Percentiles rank a stretch among this genome's conserved stretches.
Conservation (phyloP, 1,140 invertebrate genomes). For the Euura lappo region DNA sequence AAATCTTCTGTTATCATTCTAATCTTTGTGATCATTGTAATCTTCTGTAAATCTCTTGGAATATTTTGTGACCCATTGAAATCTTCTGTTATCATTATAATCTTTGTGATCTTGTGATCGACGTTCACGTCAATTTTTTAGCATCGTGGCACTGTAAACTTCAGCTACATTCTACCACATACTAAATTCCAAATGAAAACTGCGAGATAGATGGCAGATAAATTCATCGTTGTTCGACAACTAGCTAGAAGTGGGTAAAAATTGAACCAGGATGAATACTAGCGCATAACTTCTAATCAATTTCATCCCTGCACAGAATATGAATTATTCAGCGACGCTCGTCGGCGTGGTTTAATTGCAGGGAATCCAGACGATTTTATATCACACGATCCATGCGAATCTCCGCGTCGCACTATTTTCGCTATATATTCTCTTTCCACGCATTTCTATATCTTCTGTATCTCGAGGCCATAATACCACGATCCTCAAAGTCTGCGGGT, state of each 20-base stretch:
- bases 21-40: no score
- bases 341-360: neutral
- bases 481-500: neutral
- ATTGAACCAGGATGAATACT: neutral
- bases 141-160: no score
- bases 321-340: slow-evolving; percentile 3
- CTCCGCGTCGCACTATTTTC: neutral
- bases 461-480: neutral
- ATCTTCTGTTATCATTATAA: no score
- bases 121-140: no score
- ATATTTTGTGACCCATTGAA: no score
- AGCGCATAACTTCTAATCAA: slow-evolving; percentile 7
- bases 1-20: no score
- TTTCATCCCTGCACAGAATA: neutral
- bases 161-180: no score
- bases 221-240: slow-evolving; percentile 4
- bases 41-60: no score
- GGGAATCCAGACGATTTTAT: slow-evolving; percentile 7
- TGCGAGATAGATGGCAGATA: neutral
- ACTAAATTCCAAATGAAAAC: neutral
- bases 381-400: neutral
- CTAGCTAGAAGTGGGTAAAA: neutral
- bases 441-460: neutral
- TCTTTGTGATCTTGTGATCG: no score
- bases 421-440: neutral